These are phyloP conservation scores for Hoplias malabaricus DNA, from an alignment of 2,113 vertebrate species.

Conservation along the genomic window DNA sequence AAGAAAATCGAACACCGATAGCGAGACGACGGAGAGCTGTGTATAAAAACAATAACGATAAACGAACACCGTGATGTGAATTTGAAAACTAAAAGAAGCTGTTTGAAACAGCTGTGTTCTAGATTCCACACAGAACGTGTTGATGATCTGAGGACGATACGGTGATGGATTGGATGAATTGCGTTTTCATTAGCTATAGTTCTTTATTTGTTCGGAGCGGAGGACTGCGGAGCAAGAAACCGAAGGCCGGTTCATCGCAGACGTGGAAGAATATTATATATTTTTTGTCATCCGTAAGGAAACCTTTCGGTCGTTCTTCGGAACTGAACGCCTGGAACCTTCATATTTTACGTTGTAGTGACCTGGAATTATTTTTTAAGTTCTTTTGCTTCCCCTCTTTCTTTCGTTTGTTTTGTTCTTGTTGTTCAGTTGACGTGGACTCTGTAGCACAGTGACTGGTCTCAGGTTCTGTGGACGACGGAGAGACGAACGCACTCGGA, in stretches of 20 bases:
- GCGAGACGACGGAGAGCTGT: slow-evolving; percentile 56
- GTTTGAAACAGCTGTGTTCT: slow-evolving; percentile 78
- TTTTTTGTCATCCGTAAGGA: slow-evolving; percentile 66
- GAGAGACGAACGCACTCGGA: slow-evolving; percentile 70
- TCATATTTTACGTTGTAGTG: slow-evolving; percentile 74
- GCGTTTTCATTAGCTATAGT: slow-evolving; percentile 63
- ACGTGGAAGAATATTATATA: slow-evolving; percentile 55
- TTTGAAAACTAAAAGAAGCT: slow-evolving; percentile 65
- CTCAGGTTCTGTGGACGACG: slow-evolving; percentile 79
- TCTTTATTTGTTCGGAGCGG: slow-evolving; percentile 61
- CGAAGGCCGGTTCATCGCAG: slow-evolving; percentile 70
- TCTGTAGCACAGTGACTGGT: slow-evolving; percentile 80
- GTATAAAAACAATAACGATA: slow-evolving; percentile 72
- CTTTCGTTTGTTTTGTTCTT: slow-evolving; percentile 55
- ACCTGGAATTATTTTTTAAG: slow-evolving; percentile 67
- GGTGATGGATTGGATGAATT: slow-evolving; percentile 58
- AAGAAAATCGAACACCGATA: slow-evolving; percentile 45
- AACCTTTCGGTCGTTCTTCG: slow-evolving; percentile 67
- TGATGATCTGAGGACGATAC: slow-evolving; percentile 65
- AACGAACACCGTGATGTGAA: slow-evolving; percentile 68
- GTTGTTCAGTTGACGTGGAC: slow-evolving; percentile 70
- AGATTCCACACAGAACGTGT: slow-evolving; percentile 71
- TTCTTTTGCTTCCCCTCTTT: slow-evolving; percentile 45
- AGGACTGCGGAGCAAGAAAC: slow-evolving; percentile 63
- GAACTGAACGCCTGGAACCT: slow-evolving; percentile 63